phyloP scores from a whole-genome alignment of 2,888 invertebrate genomes.

The Suillia variegata region DNA sequence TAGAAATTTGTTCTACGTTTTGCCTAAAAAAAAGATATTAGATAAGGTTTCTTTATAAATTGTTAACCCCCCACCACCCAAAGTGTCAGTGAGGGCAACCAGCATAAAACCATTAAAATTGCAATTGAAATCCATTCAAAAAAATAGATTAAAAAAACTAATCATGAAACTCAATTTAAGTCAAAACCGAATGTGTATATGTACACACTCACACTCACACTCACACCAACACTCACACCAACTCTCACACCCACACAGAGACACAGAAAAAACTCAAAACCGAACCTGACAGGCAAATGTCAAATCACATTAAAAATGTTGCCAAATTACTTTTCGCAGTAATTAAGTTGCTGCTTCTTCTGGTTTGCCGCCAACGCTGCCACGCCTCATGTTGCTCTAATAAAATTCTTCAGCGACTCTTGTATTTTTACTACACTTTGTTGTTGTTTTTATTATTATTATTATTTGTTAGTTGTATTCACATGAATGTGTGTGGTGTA shows the following conservation, averaged over 20 bases:
- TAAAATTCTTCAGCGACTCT: neutral
- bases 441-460: neutral
- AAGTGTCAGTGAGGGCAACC: too few species aligned
- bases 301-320: constrained; percentile 10
- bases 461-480: neutral
- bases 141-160: too few species aligned
- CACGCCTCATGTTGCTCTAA: neutral
- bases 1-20: too few species aligned
- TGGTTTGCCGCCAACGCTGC: too few species aligned
- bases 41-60: too few species aligned
- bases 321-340: constrained; percentile 12
- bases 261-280: neutral
- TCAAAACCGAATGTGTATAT: constrained; percentile 16
- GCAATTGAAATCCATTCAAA: too few species aligned
- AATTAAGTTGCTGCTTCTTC: constrained; percentile 8
- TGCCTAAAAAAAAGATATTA: too few species aligned
- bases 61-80: too few species aligned
- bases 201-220: neutral
- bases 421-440: neutral
- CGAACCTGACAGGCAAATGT: constrained; percentile 4
- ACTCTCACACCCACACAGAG: neutral
- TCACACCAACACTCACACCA: neutral
- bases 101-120: too few species aligned
- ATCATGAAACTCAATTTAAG: constrained; percentile 21
- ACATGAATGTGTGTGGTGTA: neutral